These are phyloP conservation scores for Meghimatium bilineatum DNA, from an alignment of 2,888 invertebrate species.

Conservation along the genomic window DNA sequence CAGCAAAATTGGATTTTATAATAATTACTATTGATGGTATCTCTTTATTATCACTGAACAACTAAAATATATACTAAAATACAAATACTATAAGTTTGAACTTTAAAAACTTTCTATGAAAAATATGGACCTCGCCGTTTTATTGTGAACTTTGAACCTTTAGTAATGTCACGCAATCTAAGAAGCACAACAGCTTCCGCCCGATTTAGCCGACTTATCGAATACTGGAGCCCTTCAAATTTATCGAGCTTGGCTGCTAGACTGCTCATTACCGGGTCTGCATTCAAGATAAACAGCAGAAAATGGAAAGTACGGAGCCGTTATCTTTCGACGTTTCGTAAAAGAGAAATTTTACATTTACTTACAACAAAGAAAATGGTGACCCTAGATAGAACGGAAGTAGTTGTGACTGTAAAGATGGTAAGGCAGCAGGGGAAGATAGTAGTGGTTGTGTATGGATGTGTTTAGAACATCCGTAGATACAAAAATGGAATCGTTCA, in stretches of 20 bases:
- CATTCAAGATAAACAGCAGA: neutral
- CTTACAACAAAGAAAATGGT: neutral
- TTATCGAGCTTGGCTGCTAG: neutral
- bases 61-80: no score
- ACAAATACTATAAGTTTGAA: neutral
- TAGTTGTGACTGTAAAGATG: no score
- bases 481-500: no score
- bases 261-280: conserved; percentile 15
- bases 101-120: neutral
- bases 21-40: no score
- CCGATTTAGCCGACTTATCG: neutral
- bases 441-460: no score
- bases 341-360: neutral
- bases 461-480: no score
- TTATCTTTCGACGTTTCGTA: neutral
- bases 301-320: conserved; percentile 2
- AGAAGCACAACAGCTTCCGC: neutral
- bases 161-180: conserved; percentile 2
- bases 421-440: no score
- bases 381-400: neutral
- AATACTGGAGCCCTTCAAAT: neutral
- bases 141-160: neutral
- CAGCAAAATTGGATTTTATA: no score
- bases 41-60: no score
- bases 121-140: neutral